Evolutionary conservation across 2,888 invertebrate genomes (phyloP).

Genomic region (Chrysomela aeneicollis): DNA sequence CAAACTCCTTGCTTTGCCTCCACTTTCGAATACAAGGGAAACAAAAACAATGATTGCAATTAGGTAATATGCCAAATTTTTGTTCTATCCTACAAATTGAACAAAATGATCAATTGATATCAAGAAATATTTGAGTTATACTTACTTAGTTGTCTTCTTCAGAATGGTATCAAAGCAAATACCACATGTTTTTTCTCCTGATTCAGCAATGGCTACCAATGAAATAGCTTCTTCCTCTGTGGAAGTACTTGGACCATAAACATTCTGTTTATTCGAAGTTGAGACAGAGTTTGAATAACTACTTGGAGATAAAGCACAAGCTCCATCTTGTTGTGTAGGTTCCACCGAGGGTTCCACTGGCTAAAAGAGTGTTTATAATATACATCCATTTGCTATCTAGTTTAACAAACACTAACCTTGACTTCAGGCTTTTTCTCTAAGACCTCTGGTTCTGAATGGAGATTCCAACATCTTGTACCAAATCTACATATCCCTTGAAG

Average conservation of each 20-base stretch:
- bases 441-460: conserved; percentile 32
- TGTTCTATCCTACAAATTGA: conserved; percentile 33
- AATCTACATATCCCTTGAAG: conserved; percentile 44
- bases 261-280: conserved; percentile 15
- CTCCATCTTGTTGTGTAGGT: conserved; percentile 16
- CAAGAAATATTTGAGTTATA: neutral
- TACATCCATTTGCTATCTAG: neutral
- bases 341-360: conserved; percentile 17
- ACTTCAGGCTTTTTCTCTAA: conserved; percentile 18
- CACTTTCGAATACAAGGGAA: conserved; percentile 47
- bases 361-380: too few species aligned
- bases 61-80: conserved; percentile 47
- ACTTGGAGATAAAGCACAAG: conserved; percentile 34
- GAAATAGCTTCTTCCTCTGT: conserved; percentile 31
- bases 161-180: conserved; percentile 46
- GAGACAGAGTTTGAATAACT: conserved; percentile 12
- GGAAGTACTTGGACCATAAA: conserved; percentile 40
- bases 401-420: neutral
- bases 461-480: conserved; percentile 42
- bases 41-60: conserved; percentile 49
- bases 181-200: conserved; percentile 44
- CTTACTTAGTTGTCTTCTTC: conserved; percentile 36
- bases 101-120: neutral
- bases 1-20: conserved; percentile 48
- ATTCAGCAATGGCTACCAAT: conserved; percentile 35